phyloP scores from a whole-genome alignment of 2,797 vertebrate genomes.

The Lacerta viridis region DNA sequence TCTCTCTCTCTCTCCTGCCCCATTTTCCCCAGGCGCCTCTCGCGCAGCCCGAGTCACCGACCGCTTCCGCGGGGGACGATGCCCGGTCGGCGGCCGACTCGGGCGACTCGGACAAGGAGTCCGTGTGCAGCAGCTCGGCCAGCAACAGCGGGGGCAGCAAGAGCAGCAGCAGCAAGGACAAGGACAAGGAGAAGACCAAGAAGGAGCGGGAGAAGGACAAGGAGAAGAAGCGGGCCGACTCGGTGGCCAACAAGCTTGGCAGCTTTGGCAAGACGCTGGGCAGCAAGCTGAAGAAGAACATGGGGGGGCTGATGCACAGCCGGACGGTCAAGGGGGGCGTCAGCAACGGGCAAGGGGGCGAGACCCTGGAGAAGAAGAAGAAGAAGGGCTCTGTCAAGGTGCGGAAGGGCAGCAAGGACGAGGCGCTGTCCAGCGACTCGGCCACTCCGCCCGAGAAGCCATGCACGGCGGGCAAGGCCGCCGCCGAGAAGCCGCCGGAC shows the following conservation, averaged over 20 bases:
- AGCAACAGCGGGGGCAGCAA: slow-evolving; percentile 87
- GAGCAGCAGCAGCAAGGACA: slow-evolving; percentile 67
- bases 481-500: slow-evolving; percentile 76
- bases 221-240: slow-evolving; percentile 93
- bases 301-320: slow-evolving; percentile 94
- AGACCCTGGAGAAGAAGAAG: slow-evolving; percentile 86
- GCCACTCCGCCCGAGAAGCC: slow-evolving; percentile 80
- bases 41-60: slow-evolving; percentile 96
- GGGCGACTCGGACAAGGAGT: slow-evolving; percentile 96
- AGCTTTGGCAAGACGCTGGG: slow-evolving; percentile 97
- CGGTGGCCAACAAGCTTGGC: slow-evolving; percentile 96
- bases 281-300: slow-evolving; percentile 95
- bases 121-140: slow-evolving; percentile 94
- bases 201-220: slow-evolving; percentile 85
- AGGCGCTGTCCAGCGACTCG: slow-evolving; percentile 67
- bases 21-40: slow-evolving; percentile 85
- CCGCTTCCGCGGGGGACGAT: slow-evolving; percentile 92
- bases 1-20: rapidly evolving
- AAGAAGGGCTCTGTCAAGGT: slow-evolving; percentile 91
- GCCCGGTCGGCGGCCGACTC: slow-evolving; percentile 91
- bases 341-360: slow-evolving; percentile 79
- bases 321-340: slow-evolving; percentile 76
- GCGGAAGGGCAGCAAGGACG: slow-evolving; percentile 90
- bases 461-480: slow-evolving; percentile 64
- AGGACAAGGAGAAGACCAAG: slow-evolving; percentile 81